These are phyloP conservation scores for Aldabrachelys gigantea DNA, from an alignment of 2,113 vertebrate species.

Conservation along the genomic window DNA sequence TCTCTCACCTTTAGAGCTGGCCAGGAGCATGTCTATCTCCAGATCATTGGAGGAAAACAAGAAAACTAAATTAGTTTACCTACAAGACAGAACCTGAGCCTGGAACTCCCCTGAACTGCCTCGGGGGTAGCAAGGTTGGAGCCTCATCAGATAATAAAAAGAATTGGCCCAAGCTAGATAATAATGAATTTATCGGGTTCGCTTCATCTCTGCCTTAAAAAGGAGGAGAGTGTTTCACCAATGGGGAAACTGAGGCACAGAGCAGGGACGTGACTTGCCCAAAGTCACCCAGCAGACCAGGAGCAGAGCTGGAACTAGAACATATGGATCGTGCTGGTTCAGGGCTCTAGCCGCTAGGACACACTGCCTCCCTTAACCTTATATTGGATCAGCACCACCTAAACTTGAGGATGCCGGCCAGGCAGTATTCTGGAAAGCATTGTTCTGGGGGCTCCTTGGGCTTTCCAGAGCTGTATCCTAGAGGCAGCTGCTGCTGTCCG, in stretches of 20 bases:
- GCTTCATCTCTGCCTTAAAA: not conserved
- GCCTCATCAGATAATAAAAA: not conserved
- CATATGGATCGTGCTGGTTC: not conserved
- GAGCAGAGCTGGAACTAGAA: not conserved
- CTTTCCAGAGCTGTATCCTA: no score
- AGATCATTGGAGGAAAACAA: not conserved
- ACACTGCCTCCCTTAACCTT: not conserved
- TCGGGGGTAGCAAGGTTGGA: not conserved
- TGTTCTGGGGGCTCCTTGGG: not conserved
- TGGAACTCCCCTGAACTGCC: not conserved
- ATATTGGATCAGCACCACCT: not conserved
- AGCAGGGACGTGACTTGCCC: not conserved
- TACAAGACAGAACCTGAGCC: no score
- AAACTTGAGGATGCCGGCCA: not conserved
- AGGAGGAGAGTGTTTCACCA: not conserved
- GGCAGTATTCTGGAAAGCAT: not conserved
- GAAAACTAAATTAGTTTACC: no score
- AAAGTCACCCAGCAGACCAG: not conserved
- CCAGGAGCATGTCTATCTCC: not conserved
- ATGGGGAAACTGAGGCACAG: not conserved
- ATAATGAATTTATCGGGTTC: not conserved
- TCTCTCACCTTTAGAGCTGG: no score
- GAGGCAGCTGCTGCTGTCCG: no score
- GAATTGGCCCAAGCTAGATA: not conserved
- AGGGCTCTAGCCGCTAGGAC: not conserved